Conservation (phyloP, 2,113 vertebrate genomes). For the Orthonyx spaldingii region DNA sequence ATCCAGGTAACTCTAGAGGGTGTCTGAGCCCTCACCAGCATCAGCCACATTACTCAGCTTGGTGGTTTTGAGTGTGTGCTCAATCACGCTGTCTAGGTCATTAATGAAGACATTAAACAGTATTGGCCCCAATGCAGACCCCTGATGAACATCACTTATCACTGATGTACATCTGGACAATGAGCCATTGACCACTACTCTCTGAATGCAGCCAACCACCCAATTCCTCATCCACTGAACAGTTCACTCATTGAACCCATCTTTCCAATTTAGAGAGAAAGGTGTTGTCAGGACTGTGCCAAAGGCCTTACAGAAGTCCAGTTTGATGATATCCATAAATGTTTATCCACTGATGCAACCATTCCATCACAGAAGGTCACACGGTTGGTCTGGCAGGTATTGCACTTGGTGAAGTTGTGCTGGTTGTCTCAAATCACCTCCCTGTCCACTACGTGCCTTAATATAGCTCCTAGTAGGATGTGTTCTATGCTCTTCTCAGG, state of each 20-base stretch:
- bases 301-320: background rate
- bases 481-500: background rate
- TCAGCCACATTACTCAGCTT: background rate
- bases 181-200: background rate
- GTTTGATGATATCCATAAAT: background rate
- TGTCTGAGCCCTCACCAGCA: background rate
- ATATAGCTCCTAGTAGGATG: background rate
- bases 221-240: background rate
- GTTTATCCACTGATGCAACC: background rate
- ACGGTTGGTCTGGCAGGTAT: background rate
- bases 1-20: background rate
- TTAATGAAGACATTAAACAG: background rate
- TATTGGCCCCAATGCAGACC: background rate
- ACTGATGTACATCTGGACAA: background rate
- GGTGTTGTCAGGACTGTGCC: background rate
- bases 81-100: background rate
- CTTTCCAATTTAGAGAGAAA: background rate
- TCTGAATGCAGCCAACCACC: background rate
- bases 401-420: background rate
- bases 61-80: background rate
- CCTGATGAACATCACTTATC: background rate
- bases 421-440: too few relatives aligned
- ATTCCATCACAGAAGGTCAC: background rate
- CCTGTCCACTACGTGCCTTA: background rate
- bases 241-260: too few relatives aligned